A percentile compares a stretch with the other conserved stretches of the same genome.
Evolutionary conservation across 2,888 invertebrate species (phyloP).

Genomic region (Scaeva pyrastri): DNA sequence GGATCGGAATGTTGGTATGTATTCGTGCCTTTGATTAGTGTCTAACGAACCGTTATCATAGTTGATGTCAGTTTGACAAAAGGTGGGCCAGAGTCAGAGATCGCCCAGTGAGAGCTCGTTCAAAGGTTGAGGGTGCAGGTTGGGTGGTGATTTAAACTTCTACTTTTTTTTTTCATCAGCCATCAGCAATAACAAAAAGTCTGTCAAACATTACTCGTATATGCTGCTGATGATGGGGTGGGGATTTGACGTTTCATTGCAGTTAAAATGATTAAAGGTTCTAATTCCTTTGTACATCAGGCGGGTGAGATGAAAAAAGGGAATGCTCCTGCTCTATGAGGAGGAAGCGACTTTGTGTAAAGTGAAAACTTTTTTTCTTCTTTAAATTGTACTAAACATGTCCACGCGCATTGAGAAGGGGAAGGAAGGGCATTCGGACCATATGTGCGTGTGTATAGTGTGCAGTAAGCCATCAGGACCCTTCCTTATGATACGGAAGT

Average conservation of each 20-base stretch:
- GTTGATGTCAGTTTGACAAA: slow-evolving; percentile 68
- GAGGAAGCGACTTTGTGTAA: slow-evolving; percentile 1
- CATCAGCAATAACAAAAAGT: neutral
- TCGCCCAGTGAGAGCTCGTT: neutral
- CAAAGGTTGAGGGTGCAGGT: neutral
- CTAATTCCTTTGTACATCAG: slow-evolving; percentile 55
- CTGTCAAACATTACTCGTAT: neutral
- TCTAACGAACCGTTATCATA: slow-evolving; percentile 73
- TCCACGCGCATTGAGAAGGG: neutral
- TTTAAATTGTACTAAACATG: slow-evolving; percentile 27
- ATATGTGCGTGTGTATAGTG: slow-evolving; percentile 43
- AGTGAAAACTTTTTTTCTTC: slow-evolving; percentile 4
- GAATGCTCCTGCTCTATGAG: no score
- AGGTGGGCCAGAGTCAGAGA: slow-evolving; percentile 45
- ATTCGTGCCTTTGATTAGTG: slow-evolving; percentile 72
- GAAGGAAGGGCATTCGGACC: slow-evolving; percentile 28
- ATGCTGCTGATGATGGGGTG: neutral
- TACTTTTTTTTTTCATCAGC: slow-evolving; percentile 21
- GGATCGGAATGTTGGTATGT: no score
- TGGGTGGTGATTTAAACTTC: slow-evolving; percentile 64
- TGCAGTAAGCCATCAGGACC: neutral
- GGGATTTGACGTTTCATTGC: slow-evolving; percentile 41
- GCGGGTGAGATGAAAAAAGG: no score
- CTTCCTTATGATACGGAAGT: slow-evolving; percentile 41
- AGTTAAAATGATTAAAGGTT: slow-evolving; percentile 71